phyloP scores from a whole-genome alignment of 2,797 vertebrate species.

The Hypotaenidia okinawae region DNA sequence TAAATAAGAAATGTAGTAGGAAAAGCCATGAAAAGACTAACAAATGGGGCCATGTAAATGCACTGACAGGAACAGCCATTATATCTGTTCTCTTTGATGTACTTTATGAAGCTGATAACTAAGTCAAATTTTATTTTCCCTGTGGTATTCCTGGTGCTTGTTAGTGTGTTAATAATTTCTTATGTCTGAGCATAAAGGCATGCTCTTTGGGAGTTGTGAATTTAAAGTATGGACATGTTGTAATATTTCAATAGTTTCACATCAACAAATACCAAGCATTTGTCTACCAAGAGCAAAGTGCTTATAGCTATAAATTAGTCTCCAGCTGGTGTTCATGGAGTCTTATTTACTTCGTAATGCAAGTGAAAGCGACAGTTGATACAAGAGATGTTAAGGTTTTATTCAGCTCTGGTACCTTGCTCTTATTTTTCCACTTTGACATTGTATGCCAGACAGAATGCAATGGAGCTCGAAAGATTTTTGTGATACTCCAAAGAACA shows the following conservation, averaged over 20 bases:
- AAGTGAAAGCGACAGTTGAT: neutral
- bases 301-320: neutral
- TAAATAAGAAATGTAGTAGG: neutral
- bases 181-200: neutral
- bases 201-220: neutral
- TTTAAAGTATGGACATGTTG: neutral
- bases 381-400: neutral
- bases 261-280: slow-evolving; percentile 16
- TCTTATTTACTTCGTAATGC: neutral
- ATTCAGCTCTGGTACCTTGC: neutral
- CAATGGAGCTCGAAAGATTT: neutral
- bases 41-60: neutral
- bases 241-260: slow-evolving; percentile 15
- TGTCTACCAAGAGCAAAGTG: neutral
- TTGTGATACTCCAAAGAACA: neutral
- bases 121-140: slow-evolving; percentile 45
- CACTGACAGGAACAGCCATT: neutral
- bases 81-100: neutral
- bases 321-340: neutral
- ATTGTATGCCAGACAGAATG: neutral
- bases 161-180: slow-evolving; percentile 31
- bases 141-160: slow-evolving; percentile 11
- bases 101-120: neutral
- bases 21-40: neutral
- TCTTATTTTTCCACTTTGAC: neutral